A percentile compares a stretch with the other conserved stretches of the same genome.
These are phyloP conservation scores for Ceyx margarethae DNA, from an alignment of 2,113 vertebrate genomes.

Conservation along the genomic window DNA sequence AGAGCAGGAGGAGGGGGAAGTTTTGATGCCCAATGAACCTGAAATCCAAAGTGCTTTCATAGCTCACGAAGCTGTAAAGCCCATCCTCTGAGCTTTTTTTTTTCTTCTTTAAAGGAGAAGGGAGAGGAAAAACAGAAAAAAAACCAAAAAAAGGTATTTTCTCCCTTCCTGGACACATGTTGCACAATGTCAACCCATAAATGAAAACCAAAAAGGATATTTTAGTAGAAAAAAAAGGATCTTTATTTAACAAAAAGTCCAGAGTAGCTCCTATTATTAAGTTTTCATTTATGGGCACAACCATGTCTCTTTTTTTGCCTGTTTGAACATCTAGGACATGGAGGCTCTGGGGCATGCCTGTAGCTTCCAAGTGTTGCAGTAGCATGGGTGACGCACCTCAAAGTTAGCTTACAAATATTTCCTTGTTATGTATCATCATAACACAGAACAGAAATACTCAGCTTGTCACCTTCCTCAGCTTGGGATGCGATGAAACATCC, in stretches of 20 bases:
- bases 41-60: neutral
- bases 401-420: neutral
- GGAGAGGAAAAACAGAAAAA: neutral
- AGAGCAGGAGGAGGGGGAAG: neutral
- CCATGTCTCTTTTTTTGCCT: neutral
- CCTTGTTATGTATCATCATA: neutral
- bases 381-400: fast-evolving
- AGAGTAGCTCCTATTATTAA: neutral
- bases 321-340: neutral
- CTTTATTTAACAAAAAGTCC: neutral
- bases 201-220: neutral
- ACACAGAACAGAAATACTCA: neutral
- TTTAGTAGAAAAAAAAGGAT: neutral
- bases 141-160: neutral
- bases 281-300: neutral
- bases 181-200: neutral
- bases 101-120: neutral
- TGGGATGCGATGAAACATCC: neutral
- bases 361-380: neutral
- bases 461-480: neutral
- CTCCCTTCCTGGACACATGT: neutral
- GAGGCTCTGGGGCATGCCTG: neutral
- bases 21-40: neutral
- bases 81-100: neutral
- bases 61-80: neutral